Evolutionary conservation across 2,113 vertebrate species (phyloP), one percentile per base, ranked within the genome.

Genomic region (Gymnocephalus cernua): DNA sequence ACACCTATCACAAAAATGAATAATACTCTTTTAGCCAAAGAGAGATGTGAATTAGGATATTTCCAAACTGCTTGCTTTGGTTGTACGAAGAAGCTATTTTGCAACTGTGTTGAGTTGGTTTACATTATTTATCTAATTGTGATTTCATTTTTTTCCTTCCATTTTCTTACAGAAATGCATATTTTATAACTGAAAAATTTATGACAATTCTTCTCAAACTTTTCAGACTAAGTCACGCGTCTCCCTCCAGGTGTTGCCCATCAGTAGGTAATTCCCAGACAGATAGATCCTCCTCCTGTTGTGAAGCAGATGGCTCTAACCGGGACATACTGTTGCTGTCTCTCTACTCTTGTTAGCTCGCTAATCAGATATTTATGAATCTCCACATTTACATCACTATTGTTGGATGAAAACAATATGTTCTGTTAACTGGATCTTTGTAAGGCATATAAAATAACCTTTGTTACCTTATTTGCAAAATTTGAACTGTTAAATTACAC

Each of bases 241-340:
- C 79, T 77, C 79, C 77, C 85, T 90, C 82, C 85, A 92, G 91
- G 92, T 92, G 88, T 89, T 86, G 63, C 85, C 84, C 86, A 86
- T 92, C 91, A 92, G 91, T 51, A 86, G 83, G 90, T 92, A 84
- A 89, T 90, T 92, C 90, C 86, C 86, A 91, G 87, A 89, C 90
- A 91, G 85, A 86, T 50, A 89, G 73, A 88, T 84, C 87, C 79
- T 88, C 88, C 88, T 92, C 88, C 91, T 93, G 93, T 87, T 87
- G 84, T 72, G 86, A 68, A 86, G 87, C 91, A 93, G 90, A 92
- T 93, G 92, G 90, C 71, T 79, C 70, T 73, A 78, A 86, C 83
- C 62, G 80, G 84, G 74, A 90, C 85, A 85, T 86, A 79, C 64
- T 82, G 82, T 38, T 64, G 75, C 86, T 83, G 86, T 90, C 88